These are phyloP conservation scores for Monoplex corrugatus DNA, from an alignment of 2,888 invertebrate species.

Conservation along the genomic window DNA sequence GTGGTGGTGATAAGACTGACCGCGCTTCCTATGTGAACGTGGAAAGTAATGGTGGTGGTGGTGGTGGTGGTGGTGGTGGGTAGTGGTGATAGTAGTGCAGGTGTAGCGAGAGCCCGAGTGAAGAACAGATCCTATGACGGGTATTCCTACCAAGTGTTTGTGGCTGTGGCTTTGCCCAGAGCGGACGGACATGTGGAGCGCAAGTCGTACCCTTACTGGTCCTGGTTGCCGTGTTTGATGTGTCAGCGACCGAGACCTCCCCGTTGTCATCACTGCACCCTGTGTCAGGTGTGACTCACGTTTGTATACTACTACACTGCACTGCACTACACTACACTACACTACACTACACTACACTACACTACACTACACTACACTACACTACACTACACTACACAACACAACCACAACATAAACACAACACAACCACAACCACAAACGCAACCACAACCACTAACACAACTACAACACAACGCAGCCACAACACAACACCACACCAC, in stretches of 20 bases:
- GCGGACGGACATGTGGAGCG: conserved; percentile 53
- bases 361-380: no score
- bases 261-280: conserved; percentile 75
- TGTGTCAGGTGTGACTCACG: conserved; percentile 70
- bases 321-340: no score
- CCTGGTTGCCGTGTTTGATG: conserved; percentile 76
- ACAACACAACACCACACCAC: no score
- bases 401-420: no score
- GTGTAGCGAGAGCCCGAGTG: not conserved
- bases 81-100: not conserved
- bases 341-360: no score
- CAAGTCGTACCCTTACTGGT: conserved; percentile 75
- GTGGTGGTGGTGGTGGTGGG: not conserved
- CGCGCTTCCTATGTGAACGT: not conserved
- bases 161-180: conserved; percentile 48
- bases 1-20: not conserved
- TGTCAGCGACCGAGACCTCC: conserved; percentile 76
- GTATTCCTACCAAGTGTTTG: conserved; percentile 64
- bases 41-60: not conserved
- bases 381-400: no score
- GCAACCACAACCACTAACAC: no score
- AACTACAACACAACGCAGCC: no score
- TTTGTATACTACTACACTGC: no score
- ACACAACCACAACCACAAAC: no score
- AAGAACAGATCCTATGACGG: conserved; percentile 69